A percentile compares a stretch with the other conserved stretches of the same genome.
Evolutionary conservation across 2,888 invertebrate genomes (phyloP).

Genomic region (Athalia cordata): DNA sequence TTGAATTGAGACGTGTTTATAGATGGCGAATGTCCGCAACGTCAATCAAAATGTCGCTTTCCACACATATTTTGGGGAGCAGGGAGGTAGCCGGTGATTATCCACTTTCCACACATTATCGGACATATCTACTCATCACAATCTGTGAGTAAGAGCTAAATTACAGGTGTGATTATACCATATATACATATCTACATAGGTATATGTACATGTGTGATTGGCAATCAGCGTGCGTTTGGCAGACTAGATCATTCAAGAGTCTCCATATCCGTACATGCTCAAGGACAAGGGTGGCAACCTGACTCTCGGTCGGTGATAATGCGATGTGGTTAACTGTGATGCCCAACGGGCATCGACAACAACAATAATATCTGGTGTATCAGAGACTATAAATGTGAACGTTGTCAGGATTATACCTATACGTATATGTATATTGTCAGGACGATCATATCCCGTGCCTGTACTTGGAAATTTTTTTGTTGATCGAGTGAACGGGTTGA

Average conservation of each 20-base stretch:
- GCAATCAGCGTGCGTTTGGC: constrained; percentile 46
- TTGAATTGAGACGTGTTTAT: no score
- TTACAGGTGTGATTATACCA: no score
- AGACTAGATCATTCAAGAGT: constrained; percentile 44
- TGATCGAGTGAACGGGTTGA: constrained; percentile 23
- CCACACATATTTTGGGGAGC: no score
- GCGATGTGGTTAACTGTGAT: neutral
- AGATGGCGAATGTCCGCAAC: no score
- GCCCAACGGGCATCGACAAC: constrained; percentile 2
- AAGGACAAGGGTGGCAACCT: constrained; percentile 20
- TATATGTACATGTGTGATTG: constrained; percentile 14
- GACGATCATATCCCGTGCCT: no score
- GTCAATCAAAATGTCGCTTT: no score
- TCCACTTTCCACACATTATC: no score
- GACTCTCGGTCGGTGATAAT: neutral
- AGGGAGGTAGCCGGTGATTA: no score
- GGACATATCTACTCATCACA: no score
- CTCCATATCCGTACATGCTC: constrained; percentile 23
- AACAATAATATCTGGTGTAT: constrained; percentile 27
- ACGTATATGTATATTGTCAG: constrained; percentile 6
- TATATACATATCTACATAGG: no score
- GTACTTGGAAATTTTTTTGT: neutral
- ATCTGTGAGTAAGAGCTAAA: no score
- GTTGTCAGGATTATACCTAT: no score
- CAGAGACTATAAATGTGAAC: neutral